These are phyloP conservation scores for Lepus timidus DNA, from an alignment of 2,113 vertebrate species.

Conservation along the genomic window DNA sequence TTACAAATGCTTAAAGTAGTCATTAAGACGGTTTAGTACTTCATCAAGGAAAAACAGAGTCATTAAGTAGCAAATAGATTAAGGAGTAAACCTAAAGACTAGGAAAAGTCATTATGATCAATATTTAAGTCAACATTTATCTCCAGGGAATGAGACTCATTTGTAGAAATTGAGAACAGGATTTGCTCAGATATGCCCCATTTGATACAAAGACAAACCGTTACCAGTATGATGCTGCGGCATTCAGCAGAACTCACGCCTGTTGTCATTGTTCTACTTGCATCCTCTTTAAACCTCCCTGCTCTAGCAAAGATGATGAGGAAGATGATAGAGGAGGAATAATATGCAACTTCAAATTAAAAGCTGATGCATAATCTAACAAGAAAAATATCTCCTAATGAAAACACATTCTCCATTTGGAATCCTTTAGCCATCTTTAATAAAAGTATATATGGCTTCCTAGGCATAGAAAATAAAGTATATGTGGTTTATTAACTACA, in stretches of 20 bases:
- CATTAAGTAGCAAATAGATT: not conserved
- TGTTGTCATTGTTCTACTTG: not conserved
- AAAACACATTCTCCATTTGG: not conserved
- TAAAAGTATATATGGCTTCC: not conserved
- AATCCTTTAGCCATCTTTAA: not conserved
- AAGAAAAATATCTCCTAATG: not conserved
- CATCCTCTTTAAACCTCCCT: not conserved
- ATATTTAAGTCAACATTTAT: not conserved
- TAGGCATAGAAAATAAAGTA: not conserved
- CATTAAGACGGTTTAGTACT: slow-evolving; percentile 3
- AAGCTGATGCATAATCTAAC: not conserved
- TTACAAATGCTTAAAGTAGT: not conserved
- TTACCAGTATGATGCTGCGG: not conserved
- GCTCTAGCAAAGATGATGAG: not conserved
- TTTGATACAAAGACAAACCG: not conserved
- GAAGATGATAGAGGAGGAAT: not conserved
- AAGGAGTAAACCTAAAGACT: not conserved
- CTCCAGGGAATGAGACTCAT: not conserved
- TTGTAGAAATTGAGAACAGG: not conserved
- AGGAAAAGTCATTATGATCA: not conserved
- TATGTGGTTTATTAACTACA: too few relatives aligned
- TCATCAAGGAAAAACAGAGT: not conserved
- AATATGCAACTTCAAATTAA: not conserved
- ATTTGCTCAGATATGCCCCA: not conserved
- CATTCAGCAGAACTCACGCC: not conserved